Evolutionary conservation across 2,888 invertebrate species (phyloP).

Genomic region (Acanthopleura granulata): DNA sequence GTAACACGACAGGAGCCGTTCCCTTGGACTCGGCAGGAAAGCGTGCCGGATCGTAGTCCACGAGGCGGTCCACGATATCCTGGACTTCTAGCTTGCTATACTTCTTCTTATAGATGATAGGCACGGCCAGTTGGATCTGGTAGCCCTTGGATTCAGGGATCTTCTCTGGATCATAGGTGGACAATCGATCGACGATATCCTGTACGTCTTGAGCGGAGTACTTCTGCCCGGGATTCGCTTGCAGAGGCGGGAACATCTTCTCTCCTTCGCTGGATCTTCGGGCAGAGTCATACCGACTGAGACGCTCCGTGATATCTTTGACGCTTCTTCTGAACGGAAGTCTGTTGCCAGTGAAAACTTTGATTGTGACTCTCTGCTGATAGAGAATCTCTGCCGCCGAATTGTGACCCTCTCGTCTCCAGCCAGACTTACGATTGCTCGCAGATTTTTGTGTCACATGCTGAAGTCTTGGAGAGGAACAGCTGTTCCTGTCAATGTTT

Average conservation of each 20-base stretch:
- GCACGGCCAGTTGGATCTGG: conserved; percentile 37
- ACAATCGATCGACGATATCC: conserved; percentile 34
- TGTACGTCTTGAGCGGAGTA: conserved; percentile 30
- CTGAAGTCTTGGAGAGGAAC: not conserved
- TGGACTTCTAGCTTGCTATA: conserved; percentile 43
- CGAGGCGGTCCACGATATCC: conserved; percentile 40
- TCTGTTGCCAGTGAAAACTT: not conserved
- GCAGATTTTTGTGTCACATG: not conserved
- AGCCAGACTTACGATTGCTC: not conserved
- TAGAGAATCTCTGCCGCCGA: not conserved
- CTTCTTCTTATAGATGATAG: conserved; percentile 46
- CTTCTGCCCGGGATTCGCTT: not conserved
- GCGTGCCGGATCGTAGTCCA: conserved; percentile 38
- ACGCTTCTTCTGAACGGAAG: conserved; percentile 9
- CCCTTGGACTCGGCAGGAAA: conserved; percentile 43
- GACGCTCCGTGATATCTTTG: not conserved
- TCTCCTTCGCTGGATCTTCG: not conserved
- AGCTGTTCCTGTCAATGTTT: not conserved
- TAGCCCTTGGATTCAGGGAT: conserved; percentile 43
- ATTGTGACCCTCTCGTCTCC: not conserved
- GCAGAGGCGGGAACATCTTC: not conserved
- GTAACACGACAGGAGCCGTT: conserved; percentile 29
- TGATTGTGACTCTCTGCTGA: not conserved
- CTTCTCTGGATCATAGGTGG: conserved; percentile 43
- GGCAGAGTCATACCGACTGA: not conserved